phyloP scores from a whole-genome alignment of 2,113 vertebrate species.

The Macquaria australasica region DNA sequence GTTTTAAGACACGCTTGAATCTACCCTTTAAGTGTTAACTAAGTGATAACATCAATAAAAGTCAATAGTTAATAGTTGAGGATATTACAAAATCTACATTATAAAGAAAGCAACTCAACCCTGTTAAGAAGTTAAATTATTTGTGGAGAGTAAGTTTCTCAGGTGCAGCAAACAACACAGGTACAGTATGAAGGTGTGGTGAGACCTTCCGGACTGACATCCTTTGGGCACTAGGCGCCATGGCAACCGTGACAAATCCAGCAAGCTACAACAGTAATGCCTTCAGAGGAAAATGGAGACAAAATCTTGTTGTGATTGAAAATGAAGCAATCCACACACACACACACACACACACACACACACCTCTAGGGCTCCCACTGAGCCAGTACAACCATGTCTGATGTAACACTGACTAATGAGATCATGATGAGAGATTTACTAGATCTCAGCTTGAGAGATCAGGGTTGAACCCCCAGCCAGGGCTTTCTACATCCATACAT shows the following conservation, averaged over 20 bases:
- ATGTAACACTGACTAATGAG: slow-evolving; percentile 57
- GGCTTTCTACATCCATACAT: background rate
- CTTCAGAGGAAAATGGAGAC: background rate
- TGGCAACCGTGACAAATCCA: slow-evolving; percentile 50
- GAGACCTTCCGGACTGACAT: slow-evolving; percentile 14
- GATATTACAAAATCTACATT: too few relatives aligned
- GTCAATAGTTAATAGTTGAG: too few relatives aligned
- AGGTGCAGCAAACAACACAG: background rate
- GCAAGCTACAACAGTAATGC: slow-evolving; percentile 2
- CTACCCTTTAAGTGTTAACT: too few relatives aligned
- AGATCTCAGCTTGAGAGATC: slow-evolving; percentile 50
- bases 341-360: slow-evolving; percentile 3
- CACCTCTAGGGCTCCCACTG: slow-evolving; percentile 12
- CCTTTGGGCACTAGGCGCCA: slow-evolving; percentile 22
- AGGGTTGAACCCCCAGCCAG: slow-evolving; percentile 7
- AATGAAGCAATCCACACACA: background rate
- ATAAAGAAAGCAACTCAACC: too few relatives aligned
- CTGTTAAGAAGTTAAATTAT: too few relatives aligned
- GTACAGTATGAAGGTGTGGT: slow-evolving; percentile 16
- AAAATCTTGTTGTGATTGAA: slow-evolving; percentile 24
- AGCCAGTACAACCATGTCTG: slow-evolving; percentile 45
- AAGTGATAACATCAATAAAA: too few relatives aligned
- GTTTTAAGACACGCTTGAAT: background rate
- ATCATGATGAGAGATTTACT: slow-evolving; percentile 54
- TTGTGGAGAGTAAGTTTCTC: too few relatives aligned